These are phyloP conservation scores for Hemiscyllium ocellatum DNA, from an alignment of 2,113 vertebrate species.

Conservation along the genomic window DNA sequence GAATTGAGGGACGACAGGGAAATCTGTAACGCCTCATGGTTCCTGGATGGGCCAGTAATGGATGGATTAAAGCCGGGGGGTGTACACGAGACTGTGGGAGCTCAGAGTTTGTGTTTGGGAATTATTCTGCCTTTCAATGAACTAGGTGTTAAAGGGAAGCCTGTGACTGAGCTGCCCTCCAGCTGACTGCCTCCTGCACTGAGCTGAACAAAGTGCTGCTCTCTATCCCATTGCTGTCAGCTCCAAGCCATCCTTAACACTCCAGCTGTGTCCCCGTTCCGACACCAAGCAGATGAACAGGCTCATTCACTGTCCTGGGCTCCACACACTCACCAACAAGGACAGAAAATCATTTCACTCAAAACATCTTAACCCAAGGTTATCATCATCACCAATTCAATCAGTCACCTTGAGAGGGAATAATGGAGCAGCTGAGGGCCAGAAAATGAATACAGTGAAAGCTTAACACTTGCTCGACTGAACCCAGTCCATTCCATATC, in stretches of 20 bases:
- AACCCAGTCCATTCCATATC: no score
- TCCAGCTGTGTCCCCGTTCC: conserved; percentile 59
- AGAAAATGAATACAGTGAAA: conserved; percentile 88
- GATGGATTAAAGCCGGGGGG: no score
- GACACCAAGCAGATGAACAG: conserved; percentile 56
- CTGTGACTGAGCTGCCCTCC: neutral
- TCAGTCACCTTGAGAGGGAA: neutral
- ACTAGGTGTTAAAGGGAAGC: neutral
- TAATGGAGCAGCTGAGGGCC: conserved; percentile 50
- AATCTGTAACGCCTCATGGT: neutral
- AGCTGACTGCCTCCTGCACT: neutral
- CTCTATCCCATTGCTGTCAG: conserved; percentile 38
- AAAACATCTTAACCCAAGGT: conserved; percentile 82
- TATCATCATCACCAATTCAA: conserved; percentile 76
- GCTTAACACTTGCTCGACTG: conserved; percentile 65
- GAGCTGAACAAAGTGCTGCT: neutral
- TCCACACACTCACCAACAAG: conserved; percentile 64
- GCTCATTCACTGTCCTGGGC: conserved; percentile 53
- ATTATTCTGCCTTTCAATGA: neutral
- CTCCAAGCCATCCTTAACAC: conserved; percentile 43
- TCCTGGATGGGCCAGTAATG: neutral
- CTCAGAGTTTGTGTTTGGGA: neutral
- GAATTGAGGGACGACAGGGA: neutral
- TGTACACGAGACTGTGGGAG: neutral
- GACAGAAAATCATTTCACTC: conserved; percentile 89